Base-by-base conservation (phyloP, 2,888 invertebrate species). In the Autographa gamma region DNA sequence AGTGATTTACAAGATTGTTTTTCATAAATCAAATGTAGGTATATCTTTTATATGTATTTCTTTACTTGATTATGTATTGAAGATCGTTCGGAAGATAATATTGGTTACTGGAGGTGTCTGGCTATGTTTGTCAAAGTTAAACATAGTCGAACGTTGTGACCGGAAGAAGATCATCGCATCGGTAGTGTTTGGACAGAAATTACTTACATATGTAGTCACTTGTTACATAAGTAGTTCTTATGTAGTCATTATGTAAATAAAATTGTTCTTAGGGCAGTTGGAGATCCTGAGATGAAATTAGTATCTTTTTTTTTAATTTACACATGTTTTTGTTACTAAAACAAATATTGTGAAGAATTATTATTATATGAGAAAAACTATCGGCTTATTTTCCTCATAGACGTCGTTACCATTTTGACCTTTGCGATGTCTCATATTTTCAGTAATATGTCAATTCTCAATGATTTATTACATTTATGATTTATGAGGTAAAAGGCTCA, bases 361-460 rank as follows among this genome's bases (percentile, higher is more conserved):
- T n/a, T 48, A 56, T 13, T 13, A 25, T 48, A 7, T n/a, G 25
- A 56, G 59, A 63, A 70, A 69, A 63, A 59, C 60, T 56, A 74
- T 64, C 59, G n/a, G 60, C 60, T 78, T 79, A 81, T 81, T 74
- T 74, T 67, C 63, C 67, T 54, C 60, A 76, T 60, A 72, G 72
- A 62, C 82, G 72, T 84, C 77, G 79, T 82, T 82, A 84, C 59
- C 67, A 66, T 66, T 62, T 76, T 77, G 82, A 79, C 79, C 79
- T 82, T 66, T 60, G 52, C 61, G 41, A 77, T 79, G 77, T 77
- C 69, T 82, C 72, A 79, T 77, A 79, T 68, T 75, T 68, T 63
- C 68, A 65, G 72, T 71, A 73, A 76, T 58, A 81, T 78, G 76
- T 76, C 60, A 63, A 48, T 66, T 59, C 43, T 60, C 60, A 69